Evolutionary conservation across 2,888 invertebrate genomes (phyloP), one percentile per base, ranked within the genome.

Genomic region (Eurytoma adleriae): DNA sequence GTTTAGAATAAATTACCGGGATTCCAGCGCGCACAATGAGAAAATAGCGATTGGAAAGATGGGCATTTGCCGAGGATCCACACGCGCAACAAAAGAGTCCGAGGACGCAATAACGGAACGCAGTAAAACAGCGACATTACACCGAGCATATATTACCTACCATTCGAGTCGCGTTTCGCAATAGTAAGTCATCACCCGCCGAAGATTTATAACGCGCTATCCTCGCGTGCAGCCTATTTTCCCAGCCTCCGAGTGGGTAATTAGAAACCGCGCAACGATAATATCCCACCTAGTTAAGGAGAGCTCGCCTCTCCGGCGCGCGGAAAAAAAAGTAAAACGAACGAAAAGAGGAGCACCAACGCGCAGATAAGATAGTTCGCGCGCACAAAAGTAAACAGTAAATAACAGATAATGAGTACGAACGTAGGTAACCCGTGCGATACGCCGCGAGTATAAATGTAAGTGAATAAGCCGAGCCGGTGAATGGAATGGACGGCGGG

Each of bases 361-460:
- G 0, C 40, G 40, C 10, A 70, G 64, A 70, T 78, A 72, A 67
- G 66, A 59, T 10, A 14, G 40, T 24, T 30, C 24, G 50, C 27
- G 59, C 14, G 18, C 40, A 10, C 59, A 40, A 78, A 73, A 64
- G 73, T 73, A 54, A 68, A 68, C 54, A 62, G 70, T 27, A 50
- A 50, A 69, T 62, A 50, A 62, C 70, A 54, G 5, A 64, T 70
- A 70, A 75, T 59, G 64, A 66, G 62, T 52, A 48, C 14, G 48
- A 52, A n/a, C 20, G 27, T 20, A 18, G 13, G 5, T 68, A 69
- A 30, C 12, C 4, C 56, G 52, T 7, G 10, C 14, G 50, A 52
- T 67, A 30, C 18, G 48, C 14, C 48, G 20, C 40, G 62, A 27
- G 30, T 56, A 56, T 20, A 24, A 14, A 64, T 18, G 24, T 57